Conservation (phyloP, 2,888 invertebrate species). For the Zeuzera pyrina region DNA sequence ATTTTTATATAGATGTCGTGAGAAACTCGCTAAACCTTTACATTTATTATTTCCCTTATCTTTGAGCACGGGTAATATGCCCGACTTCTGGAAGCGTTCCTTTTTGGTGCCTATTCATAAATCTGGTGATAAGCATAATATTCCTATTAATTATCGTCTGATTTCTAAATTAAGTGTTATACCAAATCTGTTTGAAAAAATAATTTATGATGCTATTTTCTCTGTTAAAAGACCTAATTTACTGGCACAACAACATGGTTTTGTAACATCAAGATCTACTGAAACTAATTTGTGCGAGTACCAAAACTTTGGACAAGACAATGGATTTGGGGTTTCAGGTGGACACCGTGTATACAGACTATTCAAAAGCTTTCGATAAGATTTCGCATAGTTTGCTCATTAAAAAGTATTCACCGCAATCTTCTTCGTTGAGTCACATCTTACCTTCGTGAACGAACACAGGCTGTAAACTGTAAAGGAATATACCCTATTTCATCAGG, state of each 20-base stretch:
- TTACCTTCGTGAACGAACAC: slow-evolving; percentile 6
- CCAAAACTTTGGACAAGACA: not conserved
- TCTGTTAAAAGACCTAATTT: not conserved
- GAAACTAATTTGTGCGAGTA: not conserved
- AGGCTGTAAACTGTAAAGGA: no score
- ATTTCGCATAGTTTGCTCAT: slow-evolving; percentile 6
- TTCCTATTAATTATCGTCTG: not conserved
- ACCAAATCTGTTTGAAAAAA: not conserved
- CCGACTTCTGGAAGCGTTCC: not conserved
- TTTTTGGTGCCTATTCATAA: not conserved
- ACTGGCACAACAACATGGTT: not conserved
- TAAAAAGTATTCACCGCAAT: slow-evolving; percentile 10
- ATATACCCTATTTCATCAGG: slow-evolving; percentile 7
- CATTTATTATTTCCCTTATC: not conserved
- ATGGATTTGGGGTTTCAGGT: not conserved
- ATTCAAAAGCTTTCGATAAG: slow-evolving; percentile 6
- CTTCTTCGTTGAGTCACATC: slow-evolving; percentile 10
- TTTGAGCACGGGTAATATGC: not conserved
- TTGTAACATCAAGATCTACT: not conserved
- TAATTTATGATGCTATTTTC: not conserved
- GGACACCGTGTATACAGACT: no score
- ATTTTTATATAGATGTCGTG: not conserved
- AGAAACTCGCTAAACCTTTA: not conserved
- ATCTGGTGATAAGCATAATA: not conserved
- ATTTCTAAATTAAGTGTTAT: not conserved